Conservation (phyloP, 2,888 invertebrate genomes). For the Xanthia icteritia region DNA sequence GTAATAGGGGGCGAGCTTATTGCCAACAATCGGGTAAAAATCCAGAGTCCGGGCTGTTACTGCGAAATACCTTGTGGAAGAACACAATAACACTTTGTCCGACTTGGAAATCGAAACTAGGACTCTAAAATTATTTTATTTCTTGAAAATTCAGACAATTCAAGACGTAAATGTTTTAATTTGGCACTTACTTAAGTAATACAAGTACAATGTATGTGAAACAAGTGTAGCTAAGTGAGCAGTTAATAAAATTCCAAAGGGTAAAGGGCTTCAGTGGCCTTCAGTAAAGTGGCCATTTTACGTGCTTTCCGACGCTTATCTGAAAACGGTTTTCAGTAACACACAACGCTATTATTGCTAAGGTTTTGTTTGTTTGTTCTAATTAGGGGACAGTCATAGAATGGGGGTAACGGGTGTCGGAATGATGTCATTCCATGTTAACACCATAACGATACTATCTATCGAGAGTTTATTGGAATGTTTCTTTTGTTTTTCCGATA, state of each 20-base stretch:
- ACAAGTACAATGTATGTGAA: slow-evolving; percentile 44
- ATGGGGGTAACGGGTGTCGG: slow-evolving; percentile 25
- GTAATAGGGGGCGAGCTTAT: background rate
- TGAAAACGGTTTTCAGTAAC: slow-evolving; percentile 71
- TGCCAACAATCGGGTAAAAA: background rate
- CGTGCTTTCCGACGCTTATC: slow-evolving; percentile 67
- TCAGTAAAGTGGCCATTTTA: slow-evolving; percentile 71
- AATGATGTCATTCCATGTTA: slow-evolving; percentile 53
- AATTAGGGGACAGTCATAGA: slow-evolving; percentile 48
- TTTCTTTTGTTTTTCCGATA: slow-evolving; percentile 39
- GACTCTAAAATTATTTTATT: background rate
- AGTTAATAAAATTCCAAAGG: slow-evolving; percentile 71
- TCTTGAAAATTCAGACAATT: slow-evolving; percentile 1
- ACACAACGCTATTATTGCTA: slow-evolving; percentile 64
- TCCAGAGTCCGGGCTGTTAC: background rate
- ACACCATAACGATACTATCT: slow-evolving; percentile 25
- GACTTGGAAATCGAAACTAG: background rate
- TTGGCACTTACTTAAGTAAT: slow-evolving; percentile 21
- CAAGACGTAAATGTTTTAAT: slow-evolving; percentile 12
- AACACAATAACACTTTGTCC: background rate
- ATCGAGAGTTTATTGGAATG: slow-evolving; percentile 20
- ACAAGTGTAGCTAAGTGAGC: slow-evolving; percentile 59
- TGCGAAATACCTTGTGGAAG: background rate
- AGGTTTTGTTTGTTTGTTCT: slow-evolving; percentile 57
- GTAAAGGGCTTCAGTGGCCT: slow-evolving; percentile 65